Base-by-base conservation (phyloP, 2,113 vertebrate species). In the Psittacara wagleri region DNA sequence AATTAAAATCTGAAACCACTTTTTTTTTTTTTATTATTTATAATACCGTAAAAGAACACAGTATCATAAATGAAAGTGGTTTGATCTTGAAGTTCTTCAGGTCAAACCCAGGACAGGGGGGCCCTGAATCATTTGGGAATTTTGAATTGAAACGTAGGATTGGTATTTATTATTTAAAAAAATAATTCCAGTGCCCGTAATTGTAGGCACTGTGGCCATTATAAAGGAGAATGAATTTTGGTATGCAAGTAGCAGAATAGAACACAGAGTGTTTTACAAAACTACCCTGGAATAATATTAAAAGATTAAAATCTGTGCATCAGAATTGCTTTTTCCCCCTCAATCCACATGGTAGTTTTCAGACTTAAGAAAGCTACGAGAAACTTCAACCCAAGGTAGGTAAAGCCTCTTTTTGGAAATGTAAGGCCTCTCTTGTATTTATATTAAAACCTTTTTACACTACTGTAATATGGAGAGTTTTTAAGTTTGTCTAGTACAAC, bases 401-500 rank as follows among this genome's bases (percentile, higher is more conserved):
- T 86, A 13, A 90, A 90, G 8, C 3, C 6, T 66, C 12, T 80
- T 87, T 80, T 75, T 69, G 39, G 61, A 84, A 93, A 93, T 12
- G 35, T n/a, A 55, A 68, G 22, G 31, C 44, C 22, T 85, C 24
- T 11, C n/a, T 85, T 67, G 18, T 62, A 51, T 89, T 91, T 82
- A 13, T 57, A 55, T 57, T 66, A 89, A 82, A 96, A 85, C 11
- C 63, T 23, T 79, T 84, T 80, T 48, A 84, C 46, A 70, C 24
- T 37, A 64, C 4, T 35, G 19, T 89, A 83, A 70, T 51, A 90
- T 15, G 43, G 88, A 84, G 66, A 77, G 49, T 29, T 88, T 94
- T 95, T 49, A 82, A 75, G 73, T 95, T 96, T 87, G 67, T 81
- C 74, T 96, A 29, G 20, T 87, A 74, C 33, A 89, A 67, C 77